Base-by-base conservation (phyloP, 2,888 invertebrate genomes). In the Barypeithes pellucidus region DNA sequence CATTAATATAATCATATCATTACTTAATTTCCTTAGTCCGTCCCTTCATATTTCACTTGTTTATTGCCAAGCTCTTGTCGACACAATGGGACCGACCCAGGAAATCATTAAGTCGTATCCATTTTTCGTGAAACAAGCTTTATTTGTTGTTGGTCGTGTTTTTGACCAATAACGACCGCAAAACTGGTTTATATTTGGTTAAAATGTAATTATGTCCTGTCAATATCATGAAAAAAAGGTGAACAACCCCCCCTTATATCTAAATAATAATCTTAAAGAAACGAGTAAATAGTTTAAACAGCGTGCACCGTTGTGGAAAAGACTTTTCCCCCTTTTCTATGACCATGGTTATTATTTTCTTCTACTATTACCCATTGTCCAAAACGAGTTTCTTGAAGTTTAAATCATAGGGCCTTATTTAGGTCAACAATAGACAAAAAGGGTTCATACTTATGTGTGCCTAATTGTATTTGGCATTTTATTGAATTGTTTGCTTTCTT, bases 401-500 rank as follows among this genome's bases (percentile, higher is more conserved):
- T 72, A 72, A 72, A 67, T 72, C 72, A 72, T 72, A 72, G 72
- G 61, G 43, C 72, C 63, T 72, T 57, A 57, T 18, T 63, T 61
- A 67, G 67, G 67, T 67, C 47, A 20, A 47, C 20, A 20, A 47
- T 72, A 72, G 72, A 72, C 72, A 72, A 72, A 67, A 67, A 45
- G 65, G 68, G 62, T 70, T 33, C 70, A 18, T n/a, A 62, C 18
- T 18, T 24, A 63, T 62, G n/a, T 65, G 14, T 66, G 24, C 69
- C 66, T 73, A 73, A 73, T 73, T 73, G 73, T 69, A 69, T 73
- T 69, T 73, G 73, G 65, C 73, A 68, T 50, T 45, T n/a, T 60
- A 73, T 65, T 73, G 69, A 73, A 73, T 69, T 65, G 73, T 65
- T 66, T 60, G 62, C 65, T 36, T 73, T 73, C 73, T 63, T 67